phyloP scores from a whole-genome alignment of 2,113 vertebrate genomes.

The Nettapus auritus region DNA sequence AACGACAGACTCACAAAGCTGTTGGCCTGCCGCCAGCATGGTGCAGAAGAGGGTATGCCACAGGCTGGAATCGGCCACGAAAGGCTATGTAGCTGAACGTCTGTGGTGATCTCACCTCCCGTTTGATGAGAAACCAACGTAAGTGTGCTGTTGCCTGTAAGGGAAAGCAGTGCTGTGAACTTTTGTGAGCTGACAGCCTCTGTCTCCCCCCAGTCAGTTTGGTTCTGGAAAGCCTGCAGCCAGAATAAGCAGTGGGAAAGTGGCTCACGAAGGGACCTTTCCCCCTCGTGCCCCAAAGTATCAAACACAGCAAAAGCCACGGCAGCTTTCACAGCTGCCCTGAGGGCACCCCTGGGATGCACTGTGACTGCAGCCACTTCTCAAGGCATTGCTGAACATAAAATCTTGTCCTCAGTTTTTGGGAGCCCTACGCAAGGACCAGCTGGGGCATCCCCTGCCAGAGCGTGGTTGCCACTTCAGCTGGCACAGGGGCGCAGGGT shows the following conservation, averaged over 20 bases:
- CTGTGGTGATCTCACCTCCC: background rate
- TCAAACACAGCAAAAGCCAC: background rate
- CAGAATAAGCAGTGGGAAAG: too few relatives aligned
- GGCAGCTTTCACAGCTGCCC: background rate
- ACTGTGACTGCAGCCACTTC: background rate
- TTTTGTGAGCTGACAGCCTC: background rate
- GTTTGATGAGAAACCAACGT: background rate
- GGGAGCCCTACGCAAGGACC: background rate
- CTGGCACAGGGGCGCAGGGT: background rate
- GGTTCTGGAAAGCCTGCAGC: too few relatives aligned
- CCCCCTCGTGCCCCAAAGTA: background rate
- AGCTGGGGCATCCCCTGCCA: background rate
- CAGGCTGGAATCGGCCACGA: background rate
- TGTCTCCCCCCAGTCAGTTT: too few relatives aligned
- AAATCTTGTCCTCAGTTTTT: background rate
- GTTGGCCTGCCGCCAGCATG: background rate
- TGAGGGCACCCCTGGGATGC: background rate
- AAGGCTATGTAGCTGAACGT: background rate
- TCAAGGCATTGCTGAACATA: background rate
- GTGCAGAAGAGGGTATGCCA: background rate
- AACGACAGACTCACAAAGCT: accelerated
- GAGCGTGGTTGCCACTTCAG: background rate
- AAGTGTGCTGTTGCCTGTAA: background rate
- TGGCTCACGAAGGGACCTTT: background rate
- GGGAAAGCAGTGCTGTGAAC: background rate